Evolutionary conservation across 2,888 invertebrate genomes (phyloP), one percentile per base, ranked within the genome.

Genomic region (Drosophila anceps): DNA sequence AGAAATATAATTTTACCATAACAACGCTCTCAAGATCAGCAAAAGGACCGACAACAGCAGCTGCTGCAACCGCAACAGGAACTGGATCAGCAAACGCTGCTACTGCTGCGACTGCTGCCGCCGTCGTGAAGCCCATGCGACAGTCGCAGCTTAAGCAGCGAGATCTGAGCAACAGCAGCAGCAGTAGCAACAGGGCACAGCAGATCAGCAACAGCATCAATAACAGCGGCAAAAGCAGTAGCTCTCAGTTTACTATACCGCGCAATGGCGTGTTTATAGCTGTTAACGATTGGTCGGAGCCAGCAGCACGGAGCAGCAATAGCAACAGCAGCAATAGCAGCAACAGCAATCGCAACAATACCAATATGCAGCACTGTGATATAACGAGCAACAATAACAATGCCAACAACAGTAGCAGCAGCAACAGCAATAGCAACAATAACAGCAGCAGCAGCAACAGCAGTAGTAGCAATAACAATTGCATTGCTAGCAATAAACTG

Each of bases 201-300:
- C 53, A 50, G 18, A 50, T 50, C 29, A 39, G 50, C 37, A 65
- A 29, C 63, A 59, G 29, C 57, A 54, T 51, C 41, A 55, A 33
- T 57, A 55, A 29, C 55, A 57, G 46, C 77, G 59, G 73, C 64
- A 59, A 54, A 67, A 48, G 51, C 54, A 50, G 46, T 57, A 59
- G 61, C 44, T 67, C 82, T 54, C 89, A 91, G 66, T 91, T 91
- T 64, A 92, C 91, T 67, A 89, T 93, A 75, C 92, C 91, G 50
- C 90, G 92, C 13, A 94, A 94, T 55, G 94, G 95, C 31, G 94
- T 95, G 13, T 94, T 95, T 93, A 95, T 95, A 76, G 95, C 95
- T 1, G 95, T 95, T 2, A 95, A 95, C n/a, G 95, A 95, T 82
- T 95, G 95, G 95, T 76, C 87, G n/a, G 88, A 86, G 75, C 82